These are phyloP conservation scores for Eustalomyia histrio DNA, from an alignment of 2,888 invertebrate genomes.

Conservation along the genomic window DNA sequence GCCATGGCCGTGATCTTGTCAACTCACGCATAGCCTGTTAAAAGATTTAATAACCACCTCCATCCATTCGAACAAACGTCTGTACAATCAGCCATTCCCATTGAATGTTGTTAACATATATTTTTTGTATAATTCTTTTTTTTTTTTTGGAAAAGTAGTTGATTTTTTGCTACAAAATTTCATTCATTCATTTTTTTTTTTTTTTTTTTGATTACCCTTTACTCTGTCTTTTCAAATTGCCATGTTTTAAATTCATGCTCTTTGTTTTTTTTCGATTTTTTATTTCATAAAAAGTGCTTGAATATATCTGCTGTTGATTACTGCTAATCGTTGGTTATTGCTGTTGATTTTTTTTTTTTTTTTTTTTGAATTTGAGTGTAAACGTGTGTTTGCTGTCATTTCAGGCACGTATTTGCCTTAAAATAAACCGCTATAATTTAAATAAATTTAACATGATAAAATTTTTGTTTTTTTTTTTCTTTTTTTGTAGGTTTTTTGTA, in stretches of 20 bases:
- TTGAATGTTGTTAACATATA: conserved; percentile 18
- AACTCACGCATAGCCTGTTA: conserved; percentile 57
- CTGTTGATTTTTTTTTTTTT: conserved; percentile 11
- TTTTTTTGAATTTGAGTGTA: conserved; percentile 5
- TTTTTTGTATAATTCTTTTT: not conserved
- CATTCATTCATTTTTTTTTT: conserved; percentile 5
- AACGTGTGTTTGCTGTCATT: conserved; percentile 63
- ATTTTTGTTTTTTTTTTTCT: conserved; percentile 34
- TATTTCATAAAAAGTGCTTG: conserved; percentile 3
- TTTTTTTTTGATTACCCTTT: not conserved
- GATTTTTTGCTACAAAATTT: not conserved
- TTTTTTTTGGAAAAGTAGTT: not conserved
- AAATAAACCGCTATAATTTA: conserved; percentile 52
- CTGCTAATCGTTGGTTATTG: conserved; percentile 37
- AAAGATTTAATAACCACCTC: conserved; percentile 51
- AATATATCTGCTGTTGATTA: conserved; percentile 38
- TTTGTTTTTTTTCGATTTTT: conserved; percentile 17
- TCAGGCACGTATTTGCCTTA: conserved; percentile 48
- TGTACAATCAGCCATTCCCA: not conserved
- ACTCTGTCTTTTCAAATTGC: not conserved
- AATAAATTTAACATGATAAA: conserved; percentile 46
- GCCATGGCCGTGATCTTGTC: conserved; percentile 66
- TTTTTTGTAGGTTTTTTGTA: conserved; percentile 16
- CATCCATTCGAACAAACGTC: not conserved
- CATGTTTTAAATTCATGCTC: conserved; percentile 38